Percentiles rank a stretch among this genome's conserved stretches.
Conservation (phyloP, 2,113 vertebrate genomes). For the Cathartes aura region DNA sequence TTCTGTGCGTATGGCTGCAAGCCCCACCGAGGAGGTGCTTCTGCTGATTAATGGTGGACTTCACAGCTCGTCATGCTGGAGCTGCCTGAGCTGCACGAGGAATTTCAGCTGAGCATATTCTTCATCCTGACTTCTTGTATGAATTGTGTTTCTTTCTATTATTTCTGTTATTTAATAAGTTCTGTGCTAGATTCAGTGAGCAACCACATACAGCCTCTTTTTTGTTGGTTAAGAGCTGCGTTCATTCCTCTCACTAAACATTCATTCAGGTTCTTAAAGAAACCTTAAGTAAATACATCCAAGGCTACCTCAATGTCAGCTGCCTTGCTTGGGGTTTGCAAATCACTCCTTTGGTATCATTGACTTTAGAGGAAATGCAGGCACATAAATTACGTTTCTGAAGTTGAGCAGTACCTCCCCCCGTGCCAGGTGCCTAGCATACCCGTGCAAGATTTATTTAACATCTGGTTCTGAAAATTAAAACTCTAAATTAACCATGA, state of each 20-base stretch:
- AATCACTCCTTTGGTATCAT: background rate
- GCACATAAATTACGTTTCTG: background rate
- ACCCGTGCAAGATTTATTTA: background rate
- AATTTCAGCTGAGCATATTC: background rate
- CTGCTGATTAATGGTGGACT: background rate
- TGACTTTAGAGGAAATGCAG: background rate
- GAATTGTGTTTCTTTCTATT: background rate
- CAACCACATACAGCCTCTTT: fast-evolving
- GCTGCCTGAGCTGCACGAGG: background rate
- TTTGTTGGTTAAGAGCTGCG: background rate
- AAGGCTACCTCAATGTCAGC: background rate
- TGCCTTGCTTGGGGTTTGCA: background rate
- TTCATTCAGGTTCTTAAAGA: background rate
- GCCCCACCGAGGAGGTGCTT: background rate
- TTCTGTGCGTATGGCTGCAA: fast-evolving
- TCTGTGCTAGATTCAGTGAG: background rate
- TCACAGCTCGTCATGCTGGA: background rate
- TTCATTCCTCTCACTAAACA: background rate
- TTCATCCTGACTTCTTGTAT: background rate
- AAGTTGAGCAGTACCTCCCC: background rate
- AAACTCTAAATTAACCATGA: conserved; percentile 6
- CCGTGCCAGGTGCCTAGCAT: background rate
- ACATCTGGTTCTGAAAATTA: conserved; percentile 28
- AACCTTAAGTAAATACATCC: background rate
- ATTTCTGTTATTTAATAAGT: background rate